These are phyloP conservation scores for Sylvia atricapilla DNA, from an alignment of 2,113 vertebrate genomes.

Conservation along the genomic window DNA sequence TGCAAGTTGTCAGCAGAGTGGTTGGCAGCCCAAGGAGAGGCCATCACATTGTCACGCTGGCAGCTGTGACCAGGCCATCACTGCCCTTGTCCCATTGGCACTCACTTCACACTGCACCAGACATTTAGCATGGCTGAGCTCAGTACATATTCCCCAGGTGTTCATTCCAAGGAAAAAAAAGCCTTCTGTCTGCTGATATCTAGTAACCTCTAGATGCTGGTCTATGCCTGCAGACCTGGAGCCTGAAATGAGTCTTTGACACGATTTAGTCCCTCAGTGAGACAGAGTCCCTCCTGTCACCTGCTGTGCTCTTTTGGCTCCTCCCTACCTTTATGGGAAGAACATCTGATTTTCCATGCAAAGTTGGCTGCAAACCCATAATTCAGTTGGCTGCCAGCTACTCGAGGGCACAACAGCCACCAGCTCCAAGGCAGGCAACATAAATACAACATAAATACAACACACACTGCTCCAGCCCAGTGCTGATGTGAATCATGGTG, in stretches of 20 bases:
- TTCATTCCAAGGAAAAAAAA: neutral
- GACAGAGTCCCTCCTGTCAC: neutral
- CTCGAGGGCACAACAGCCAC: neutral
- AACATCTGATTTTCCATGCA: neutral
- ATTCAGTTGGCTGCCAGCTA: neutral
- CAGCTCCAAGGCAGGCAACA: neutral
- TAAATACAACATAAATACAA: neutral
- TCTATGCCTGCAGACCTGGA: neutral
- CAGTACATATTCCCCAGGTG: neutral
- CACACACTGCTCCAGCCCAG: neutral
- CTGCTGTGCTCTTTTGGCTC: neutral
- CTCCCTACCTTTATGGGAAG: neutral
- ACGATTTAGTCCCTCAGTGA: fast-evolving
- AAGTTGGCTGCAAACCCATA: neutral
- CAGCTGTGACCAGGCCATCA: neutral
- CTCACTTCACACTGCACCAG: neutral
- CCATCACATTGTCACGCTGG: neutral
- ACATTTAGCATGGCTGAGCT: neutral
- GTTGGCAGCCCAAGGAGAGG: neutral
- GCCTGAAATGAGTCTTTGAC: neutral
- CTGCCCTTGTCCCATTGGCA: neutral
- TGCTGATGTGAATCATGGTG: neutral
- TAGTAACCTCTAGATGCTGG: neutral
- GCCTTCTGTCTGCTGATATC: neutral
- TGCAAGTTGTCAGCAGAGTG: neutral